These are phyloP conservation scores for Phortica variegata DNA, from an alignment of 1,140 invertebrate species.

Conservation along the genomic window DNA sequence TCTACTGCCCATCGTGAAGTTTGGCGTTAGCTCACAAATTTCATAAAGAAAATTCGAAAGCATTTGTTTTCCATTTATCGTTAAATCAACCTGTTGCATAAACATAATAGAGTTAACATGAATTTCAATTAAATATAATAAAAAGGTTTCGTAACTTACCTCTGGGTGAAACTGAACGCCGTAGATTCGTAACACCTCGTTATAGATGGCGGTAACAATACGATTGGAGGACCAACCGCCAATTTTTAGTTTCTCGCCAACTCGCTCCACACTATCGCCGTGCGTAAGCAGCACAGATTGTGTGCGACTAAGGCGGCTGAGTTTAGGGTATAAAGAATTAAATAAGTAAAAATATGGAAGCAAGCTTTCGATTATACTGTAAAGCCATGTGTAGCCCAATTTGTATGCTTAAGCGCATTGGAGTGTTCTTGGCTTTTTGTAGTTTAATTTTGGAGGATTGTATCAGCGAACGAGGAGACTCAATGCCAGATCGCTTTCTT, in stretches of 20 bases:
- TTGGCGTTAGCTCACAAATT: conserved; percentile 81
- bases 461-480: conserved; percentile 44
- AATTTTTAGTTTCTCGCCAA: conserved; percentile 82
- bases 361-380: conserved; percentile 23
- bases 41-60: conserved; percentile 94
- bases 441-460: conserved; percentile 49
- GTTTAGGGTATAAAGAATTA: conserved; percentile 3
- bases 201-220: conserved; percentile 84
- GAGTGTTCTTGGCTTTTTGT: conserved; percentile 39
- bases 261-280: conserved; percentile 91
- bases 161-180: conserved; percentile 98
- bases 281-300: conserved; percentile 94
- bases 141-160: too few species aligned
- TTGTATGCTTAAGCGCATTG: conserved; percentile 35
- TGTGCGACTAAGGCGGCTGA: conserved; percentile 79
- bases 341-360: neutral
- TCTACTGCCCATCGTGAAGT: conserved; percentile 84
- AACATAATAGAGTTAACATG: neutral
- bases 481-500: conserved; percentile 41
- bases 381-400: conserved; percentile 52
- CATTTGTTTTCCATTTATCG: conserved; percentile 87
- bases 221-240: conserved; percentile 82
- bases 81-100: conserved; percentile 79
- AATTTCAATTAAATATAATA: conserved; percentile 6
- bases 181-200: conserved; percentile 88